phyloP scores from a whole-genome alignment of 1,140 invertebrate genomes.

The Macrocentrus cingulum region DNA sequence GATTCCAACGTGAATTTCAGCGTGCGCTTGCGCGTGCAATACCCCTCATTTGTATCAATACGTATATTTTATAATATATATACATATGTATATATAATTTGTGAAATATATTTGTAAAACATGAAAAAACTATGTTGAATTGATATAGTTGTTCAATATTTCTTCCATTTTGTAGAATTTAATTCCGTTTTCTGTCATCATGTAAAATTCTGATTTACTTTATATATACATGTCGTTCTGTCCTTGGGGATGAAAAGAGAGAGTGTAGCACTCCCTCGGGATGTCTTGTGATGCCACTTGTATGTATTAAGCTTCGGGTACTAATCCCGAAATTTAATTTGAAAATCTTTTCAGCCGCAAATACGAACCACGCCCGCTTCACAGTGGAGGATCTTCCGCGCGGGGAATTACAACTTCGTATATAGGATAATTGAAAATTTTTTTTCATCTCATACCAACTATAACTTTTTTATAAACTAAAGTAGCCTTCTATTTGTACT shows the following conservation, averaged over 20 bases:
- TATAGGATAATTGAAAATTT: constrained; percentile 58
- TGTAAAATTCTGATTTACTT: not conserved
- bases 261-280: constrained; percentile 50
- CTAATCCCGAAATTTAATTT: constrained; percentile 61
- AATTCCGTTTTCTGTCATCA: too few relatives aligned
- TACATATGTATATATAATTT: too few relatives aligned
- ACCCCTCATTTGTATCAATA: too few relatives aligned
- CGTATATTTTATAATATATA: too few relatives aligned
- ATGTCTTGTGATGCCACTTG: constrained; percentile 57
- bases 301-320: constrained; percentile 55
- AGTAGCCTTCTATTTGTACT: too few relatives aligned
- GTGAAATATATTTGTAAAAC: too few relatives aligned
- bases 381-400: constrained; percentile 48
- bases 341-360: constrained; percentile 54
- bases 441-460: constrained; percentile 27
- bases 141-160: too few relatives aligned
- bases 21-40: too few relatives aligned
- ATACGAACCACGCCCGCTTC: constrained; percentile 15
- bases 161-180: too few relatives aligned
- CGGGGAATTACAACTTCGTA: constrained; percentile 55
- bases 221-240: not conserved
- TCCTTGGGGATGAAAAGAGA: not conserved
- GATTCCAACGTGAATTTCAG: too few relatives aligned
- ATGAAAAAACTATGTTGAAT: too few relatives aligned
- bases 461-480: too few relatives aligned